Percentiles rank a stretch among this genome's conserved stretches.
Evolutionary conservation across 2,797 vertebrate genomes (phyloP).

Genomic region (Peromyscus eremicus): DNA sequence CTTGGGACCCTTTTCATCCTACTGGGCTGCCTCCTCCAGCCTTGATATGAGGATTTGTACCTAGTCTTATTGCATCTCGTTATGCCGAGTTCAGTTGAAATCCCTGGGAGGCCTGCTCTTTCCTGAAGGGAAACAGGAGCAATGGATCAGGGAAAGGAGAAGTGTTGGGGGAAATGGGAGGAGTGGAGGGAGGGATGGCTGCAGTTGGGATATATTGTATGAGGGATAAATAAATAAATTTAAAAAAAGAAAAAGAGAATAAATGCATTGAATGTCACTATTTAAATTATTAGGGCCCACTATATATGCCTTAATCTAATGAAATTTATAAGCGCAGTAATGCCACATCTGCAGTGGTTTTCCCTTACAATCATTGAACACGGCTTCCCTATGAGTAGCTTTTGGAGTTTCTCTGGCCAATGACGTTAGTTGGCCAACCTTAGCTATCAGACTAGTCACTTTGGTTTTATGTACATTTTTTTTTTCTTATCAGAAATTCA

Average conservation of each 20-base stretch:
- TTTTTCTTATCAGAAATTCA: constrained; percentile 12
- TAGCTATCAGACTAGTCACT: neutral
- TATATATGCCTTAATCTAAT: neutral
- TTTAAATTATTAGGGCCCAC: neutral
- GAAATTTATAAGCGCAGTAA: neutral
- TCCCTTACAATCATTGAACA: neutral
- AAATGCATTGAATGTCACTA: neutral
- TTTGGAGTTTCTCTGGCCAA: neutral
- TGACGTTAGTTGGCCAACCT: neutral
- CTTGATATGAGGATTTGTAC: neutral
- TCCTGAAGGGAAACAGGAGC: neutral
- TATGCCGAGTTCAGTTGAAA: neutral
- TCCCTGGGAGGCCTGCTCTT: neutral
- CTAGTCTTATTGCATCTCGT: neutral
- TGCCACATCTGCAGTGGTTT: neutral
- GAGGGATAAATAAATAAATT: neutral
- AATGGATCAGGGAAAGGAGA: neutral
- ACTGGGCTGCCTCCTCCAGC: neutral
- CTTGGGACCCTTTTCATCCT: neutral
- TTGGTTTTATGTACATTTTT: neutral
- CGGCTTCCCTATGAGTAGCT: neutral
- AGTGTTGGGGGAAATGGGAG: neutral
- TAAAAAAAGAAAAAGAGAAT: neutral
- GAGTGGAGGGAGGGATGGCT: neutral
- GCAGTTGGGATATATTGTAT: neutral